Evolutionary conservation across 2,113 vertebrate species (phyloP).

Genomic region (Cochlearius cochlearius): DNA sequence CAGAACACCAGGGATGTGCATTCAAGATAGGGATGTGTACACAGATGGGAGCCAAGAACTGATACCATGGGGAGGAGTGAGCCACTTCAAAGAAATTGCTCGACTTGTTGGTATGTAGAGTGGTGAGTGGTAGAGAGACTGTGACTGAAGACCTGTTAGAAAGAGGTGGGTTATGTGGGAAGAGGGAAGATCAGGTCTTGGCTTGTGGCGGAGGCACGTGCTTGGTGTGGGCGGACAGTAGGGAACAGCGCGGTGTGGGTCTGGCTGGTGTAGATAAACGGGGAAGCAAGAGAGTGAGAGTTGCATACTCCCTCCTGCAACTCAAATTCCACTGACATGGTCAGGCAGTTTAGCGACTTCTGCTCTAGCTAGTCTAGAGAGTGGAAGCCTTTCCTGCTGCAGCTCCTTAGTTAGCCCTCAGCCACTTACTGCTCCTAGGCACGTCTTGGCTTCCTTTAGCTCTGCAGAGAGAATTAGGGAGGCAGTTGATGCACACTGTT

Average conservation of each 20-base stretch:
- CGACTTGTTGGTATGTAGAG: not conserved
- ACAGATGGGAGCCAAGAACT: not conserved
- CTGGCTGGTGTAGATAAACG: not conserved
- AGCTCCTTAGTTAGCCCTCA: not conserved
- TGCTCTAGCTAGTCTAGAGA: not conserved
- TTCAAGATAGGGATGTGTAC: not conserved
- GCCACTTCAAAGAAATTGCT: not conserved
- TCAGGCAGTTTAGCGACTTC: not conserved
- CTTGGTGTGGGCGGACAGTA: not conserved
- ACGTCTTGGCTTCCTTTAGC: not conserved
- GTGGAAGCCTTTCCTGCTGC: not conserved
- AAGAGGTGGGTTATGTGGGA: not conserved
- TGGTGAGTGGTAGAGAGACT: not conserved
- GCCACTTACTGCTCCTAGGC: not conserved
- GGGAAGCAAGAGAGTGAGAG: not conserved
- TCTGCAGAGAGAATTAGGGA: not conserved
- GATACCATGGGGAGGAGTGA: not conserved
- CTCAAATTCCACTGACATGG: not conserved
- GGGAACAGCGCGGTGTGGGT: not conserved
- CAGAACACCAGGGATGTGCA: not conserved
- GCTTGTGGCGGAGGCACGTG: not conserved
- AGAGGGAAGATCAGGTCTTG: not conserved
- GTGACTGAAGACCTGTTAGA: not conserved
- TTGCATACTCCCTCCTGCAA: fast-evolving
- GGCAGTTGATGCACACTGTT: not conserved